Evolutionary conservation across 2,888 invertebrate species (phyloP), one percentile per base, ranked within the genome.

Genomic region (Drosophila kanekoi): DNA sequence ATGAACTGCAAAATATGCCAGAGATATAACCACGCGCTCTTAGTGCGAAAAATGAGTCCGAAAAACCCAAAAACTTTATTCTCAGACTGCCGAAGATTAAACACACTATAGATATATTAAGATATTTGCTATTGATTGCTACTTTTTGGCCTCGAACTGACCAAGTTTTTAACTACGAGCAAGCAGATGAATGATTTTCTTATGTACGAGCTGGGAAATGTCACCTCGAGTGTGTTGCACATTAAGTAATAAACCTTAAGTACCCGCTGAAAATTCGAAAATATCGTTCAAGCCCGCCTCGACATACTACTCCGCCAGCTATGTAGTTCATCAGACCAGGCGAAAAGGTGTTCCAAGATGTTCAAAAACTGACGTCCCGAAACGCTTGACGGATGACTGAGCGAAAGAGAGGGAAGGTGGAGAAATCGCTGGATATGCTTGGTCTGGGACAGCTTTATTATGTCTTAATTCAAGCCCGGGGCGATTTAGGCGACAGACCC

Each of bases 401-500:
- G 37, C 10, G 41, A 62, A 3, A 4, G 18, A 18, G 38, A n/a
- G n/a, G 10, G 28, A 4, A 11, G n/a, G 14, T 10, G 1, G 59
- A 44, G 20, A 35, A 14, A 44, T n/a, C 20, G 43, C 47, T 62
- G 61, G 33, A 56, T 48, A 48, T 58, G 44, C 65, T 32, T 40
- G n/a, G 23, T 32, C 48, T 45, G 71, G 68, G 68, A 89, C 88
- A 87, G 78, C 78, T 90, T 86, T 90, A 90, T 89, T 89, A 89
- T 90, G 88, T 89, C 88, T 90, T 89, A 90, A 89, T 89, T 90
- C 80, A 72, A 72, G 59, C 76, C 72, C 48, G 67, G 59, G 68
- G 79, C 85, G 87, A 86, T 73, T 88, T 81, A 79, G 72, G 74
- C 78, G 72, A 77, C 77, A 71, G 71, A 66, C 37, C 66, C 66